Percentiles rank a stretch among this genome's conserved stretches.
Conservation (phyloP, 2,797 vertebrate species). For the Scyliorhinus canicula region DNA sequence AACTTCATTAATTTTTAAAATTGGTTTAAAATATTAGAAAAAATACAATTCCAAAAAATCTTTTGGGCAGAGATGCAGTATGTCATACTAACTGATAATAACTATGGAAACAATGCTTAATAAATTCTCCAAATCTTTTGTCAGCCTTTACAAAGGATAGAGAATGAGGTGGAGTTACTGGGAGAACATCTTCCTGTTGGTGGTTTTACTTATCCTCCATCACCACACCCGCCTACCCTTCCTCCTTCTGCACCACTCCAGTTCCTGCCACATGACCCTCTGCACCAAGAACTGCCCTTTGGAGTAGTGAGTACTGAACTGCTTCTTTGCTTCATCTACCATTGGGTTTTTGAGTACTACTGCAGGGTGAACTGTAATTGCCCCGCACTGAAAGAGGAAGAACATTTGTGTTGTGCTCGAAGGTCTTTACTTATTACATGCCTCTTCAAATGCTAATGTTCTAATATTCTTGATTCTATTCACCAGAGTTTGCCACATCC, state of each 20-base stretch:
- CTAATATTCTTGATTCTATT: not conserved
- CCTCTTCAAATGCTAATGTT: not conserved
- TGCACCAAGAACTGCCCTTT: slow-evolving; percentile 86
- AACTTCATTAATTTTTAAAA: not conserved
- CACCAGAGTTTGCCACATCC: not conserved
- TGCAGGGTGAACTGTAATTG: not conserved
- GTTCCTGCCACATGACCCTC: slow-evolving; percentile 85
- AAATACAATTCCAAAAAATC: not conserved
- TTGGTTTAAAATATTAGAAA: slow-evolving; percentile 10
- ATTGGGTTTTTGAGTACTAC: not conserved
- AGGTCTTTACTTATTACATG: not conserved
- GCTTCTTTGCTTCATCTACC: slow-evolving; percentile 19
- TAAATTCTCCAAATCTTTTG: not conserved
- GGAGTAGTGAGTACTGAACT: slow-evolving; percentile 72
- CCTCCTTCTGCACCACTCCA: slow-evolving; percentile 86
- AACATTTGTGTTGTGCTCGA: not conserved
- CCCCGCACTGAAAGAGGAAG: not conserved
- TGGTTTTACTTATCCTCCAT: slow-evolving; percentile 79
- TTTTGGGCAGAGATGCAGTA: not conserved
- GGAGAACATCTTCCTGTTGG: slow-evolving; percentile 88
- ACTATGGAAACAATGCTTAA: not conserved
- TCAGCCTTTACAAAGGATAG: slow-evolving; percentile 90
- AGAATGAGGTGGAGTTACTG: slow-evolving; percentile 90
- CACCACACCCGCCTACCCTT: slow-evolving; percentile 71
- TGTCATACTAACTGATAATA: not conserved